Conservation (phyloP, 2,113 vertebrate species). For the Chaetodon auriga region DNA sequence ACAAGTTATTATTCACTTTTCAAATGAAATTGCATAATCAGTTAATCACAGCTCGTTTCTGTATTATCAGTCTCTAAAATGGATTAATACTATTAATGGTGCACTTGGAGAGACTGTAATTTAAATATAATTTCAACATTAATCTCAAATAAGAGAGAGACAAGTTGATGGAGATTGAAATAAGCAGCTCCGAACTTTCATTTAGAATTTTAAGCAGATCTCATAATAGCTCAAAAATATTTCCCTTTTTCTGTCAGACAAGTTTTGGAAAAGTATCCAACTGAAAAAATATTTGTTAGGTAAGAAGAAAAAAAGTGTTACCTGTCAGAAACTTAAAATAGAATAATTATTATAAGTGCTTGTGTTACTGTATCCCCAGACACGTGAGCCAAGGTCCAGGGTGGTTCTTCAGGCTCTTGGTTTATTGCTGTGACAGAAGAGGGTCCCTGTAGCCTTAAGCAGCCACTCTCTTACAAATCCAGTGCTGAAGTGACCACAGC, state of each 20-base stretch:
- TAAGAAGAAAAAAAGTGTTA: not conserved
- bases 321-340: not conserved
- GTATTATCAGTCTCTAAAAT: not conserved
- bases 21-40: not conserved
- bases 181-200: not conserved
- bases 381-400: not conserved
- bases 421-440: slow-evolving; percentile 12
- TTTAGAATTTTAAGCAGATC: slow-evolving; percentile 21
- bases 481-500: not conserved
- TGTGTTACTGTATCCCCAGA: not conserved
- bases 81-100: not conserved
- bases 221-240: not conserved
- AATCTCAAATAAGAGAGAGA: not conserved
- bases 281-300: not conserved
- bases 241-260: not conserved
- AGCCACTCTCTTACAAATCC: not conserved
- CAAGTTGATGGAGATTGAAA: not conserved
- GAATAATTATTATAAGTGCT: not conserved
- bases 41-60: not conserved
- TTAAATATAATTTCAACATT: slow-evolving; percentile 3
- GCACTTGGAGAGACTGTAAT: not conserved
- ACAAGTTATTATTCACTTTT: not conserved
- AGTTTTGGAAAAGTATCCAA: slow-evolving; percentile 8
- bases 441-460: slow-evolving; percentile 16
- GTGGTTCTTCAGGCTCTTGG: not conserved